These are phyloP conservation scores for Campoplex capitator DNA, from an alignment of 2,888 invertebrate genomes.

Conservation along the genomic window DNA sequence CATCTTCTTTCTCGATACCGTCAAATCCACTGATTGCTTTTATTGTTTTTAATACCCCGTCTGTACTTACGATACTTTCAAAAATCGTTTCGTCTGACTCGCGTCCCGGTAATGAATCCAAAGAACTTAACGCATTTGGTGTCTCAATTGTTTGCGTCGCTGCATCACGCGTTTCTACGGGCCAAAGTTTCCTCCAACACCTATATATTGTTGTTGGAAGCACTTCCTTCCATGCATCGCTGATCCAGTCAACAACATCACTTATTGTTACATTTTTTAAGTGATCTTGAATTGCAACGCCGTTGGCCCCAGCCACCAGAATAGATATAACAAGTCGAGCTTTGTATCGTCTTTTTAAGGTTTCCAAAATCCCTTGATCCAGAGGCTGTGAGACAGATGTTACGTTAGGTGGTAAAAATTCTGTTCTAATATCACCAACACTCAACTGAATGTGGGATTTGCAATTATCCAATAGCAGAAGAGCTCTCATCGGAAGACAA, in stretches of 20 bases:
- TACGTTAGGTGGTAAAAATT: constrained; percentile 68
- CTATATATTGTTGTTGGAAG: constrained; percentile 41
- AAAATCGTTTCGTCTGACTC: too few relatives aligned
- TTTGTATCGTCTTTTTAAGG: constrained; percentile 61
- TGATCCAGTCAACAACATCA: constrained; percentile 43
- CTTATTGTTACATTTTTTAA: constrained; percentile 51
- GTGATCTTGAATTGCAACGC: neutral
- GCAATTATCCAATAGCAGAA: constrained; percentile 72
- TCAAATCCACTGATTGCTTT: too few relatives aligned
- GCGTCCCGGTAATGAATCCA: too few relatives aligned
- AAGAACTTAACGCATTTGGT: neutral
- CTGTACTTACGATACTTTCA: too few relatives aligned
- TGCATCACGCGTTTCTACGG: constrained; percentile 15
- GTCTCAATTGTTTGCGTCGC: constrained; percentile 23
- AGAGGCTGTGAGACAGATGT: constrained; percentile 68
- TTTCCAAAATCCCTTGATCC: constrained; percentile 68
- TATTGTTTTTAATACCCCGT: too few relatives aligned
- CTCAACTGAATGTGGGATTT: constrained; percentile 52
- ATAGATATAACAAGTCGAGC: constrained; percentile 27
- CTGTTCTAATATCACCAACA: constrained; percentile 63
- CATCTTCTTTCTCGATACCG: too few relatives aligned
- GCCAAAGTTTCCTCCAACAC: constrained; percentile 56
- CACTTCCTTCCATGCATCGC: constrained; percentile 39
- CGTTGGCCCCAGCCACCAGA: constrained; percentile 28
- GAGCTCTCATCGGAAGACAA: constrained; percentile 65